These are phyloP conservation scores for Microplitis demolitor DNA, from an alignment of 1,140 invertebrate genomes.

Conservation along the genomic window DNA sequence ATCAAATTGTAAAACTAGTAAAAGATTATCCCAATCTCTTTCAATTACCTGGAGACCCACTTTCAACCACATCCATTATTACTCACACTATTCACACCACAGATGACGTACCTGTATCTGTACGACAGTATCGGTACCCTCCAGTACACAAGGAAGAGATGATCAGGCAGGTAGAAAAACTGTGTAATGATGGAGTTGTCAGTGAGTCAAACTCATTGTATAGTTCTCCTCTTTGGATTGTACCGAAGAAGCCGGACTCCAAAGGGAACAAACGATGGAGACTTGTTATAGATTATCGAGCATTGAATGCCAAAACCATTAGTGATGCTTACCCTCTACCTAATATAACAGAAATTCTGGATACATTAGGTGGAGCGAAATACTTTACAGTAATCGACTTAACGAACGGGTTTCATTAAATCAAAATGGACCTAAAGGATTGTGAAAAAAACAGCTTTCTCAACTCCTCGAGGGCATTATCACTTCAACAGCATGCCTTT, in stretches of 20 bases:
- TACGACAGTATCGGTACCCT: neutral
- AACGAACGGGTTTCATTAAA: neutral
- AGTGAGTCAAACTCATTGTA: neutral
- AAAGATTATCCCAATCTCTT: neutral
- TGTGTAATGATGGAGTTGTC: neutral
- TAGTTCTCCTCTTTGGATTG: no score
- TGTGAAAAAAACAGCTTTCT: neutral
- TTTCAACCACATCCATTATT: neutral
- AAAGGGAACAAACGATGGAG: neutral
- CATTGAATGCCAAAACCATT: no score
- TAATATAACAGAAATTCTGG: no score
- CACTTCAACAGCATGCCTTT: neutral
- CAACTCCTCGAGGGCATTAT: neutral
- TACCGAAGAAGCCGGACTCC: neutral
- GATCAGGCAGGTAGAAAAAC: neutral
- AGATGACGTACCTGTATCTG: neutral
- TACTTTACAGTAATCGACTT: neutral
- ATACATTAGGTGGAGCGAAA: neutral
- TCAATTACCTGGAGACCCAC: neutral
- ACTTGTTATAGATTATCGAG: no score
- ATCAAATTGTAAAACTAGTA: neutral
- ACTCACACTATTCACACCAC: neutral
- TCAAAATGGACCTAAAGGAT: neutral
- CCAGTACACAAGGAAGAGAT: neutral
- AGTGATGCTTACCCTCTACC: no score